Conservation (phyloP, 2,113 vertebrate genomes). For the Microcebus murinus region DNA sequence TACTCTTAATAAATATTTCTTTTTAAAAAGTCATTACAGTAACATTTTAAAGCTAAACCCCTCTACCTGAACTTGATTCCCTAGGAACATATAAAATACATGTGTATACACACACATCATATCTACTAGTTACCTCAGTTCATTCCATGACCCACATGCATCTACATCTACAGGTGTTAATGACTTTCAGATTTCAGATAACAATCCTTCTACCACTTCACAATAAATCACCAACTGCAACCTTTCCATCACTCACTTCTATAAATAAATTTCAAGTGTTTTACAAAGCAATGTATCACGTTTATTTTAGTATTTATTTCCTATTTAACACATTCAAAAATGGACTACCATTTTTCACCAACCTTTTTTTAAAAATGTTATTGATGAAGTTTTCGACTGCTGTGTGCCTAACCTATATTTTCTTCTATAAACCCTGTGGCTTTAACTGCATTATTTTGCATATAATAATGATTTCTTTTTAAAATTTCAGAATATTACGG, state of each 20-base stretch:
- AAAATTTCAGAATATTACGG: no score
- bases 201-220: background rate
- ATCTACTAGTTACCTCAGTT: background rate
- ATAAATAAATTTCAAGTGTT: background rate
- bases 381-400: background rate
- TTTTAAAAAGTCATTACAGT: background rate
- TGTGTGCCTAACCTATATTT: background rate
- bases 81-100: background rate
- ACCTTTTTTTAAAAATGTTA: background rate
- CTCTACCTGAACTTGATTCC: background rate
- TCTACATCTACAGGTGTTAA: background rate
- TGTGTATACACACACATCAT: background rate
- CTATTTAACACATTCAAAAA: background rate
- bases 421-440: background rate
- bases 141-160: background rate
- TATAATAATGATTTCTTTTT: no score
- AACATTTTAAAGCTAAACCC: background rate
- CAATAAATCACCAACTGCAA: background rate
- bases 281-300: no score
- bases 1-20: background rate
- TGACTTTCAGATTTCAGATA: background rate
- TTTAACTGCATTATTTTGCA: background rate
- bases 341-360: background rate
- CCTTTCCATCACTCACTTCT: background rate
- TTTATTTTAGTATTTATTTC: background rate